Percentiles rank a stretch among this genome's conserved stretches.
Evolutionary conservation across 2,797 vertebrate genomes (phyloP).

Genomic region (Streptopelia turtur): DNA sequence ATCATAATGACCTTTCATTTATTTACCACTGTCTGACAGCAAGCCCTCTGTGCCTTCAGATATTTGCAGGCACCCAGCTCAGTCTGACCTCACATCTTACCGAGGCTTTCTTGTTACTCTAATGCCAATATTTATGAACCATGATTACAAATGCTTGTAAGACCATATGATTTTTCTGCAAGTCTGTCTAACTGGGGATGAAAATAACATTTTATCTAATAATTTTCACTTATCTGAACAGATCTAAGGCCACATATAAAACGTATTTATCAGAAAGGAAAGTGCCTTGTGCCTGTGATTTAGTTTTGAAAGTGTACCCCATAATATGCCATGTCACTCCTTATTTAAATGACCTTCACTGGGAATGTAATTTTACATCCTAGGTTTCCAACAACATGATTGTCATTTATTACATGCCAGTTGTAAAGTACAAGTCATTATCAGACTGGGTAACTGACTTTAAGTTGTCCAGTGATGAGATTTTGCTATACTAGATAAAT

Average conservation of each 20-base stretch:
- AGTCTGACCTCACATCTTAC: conserved; percentile 23
- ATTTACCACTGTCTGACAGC: conserved; percentile 24
- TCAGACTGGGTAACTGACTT: background rate
- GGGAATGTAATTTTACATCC: background rate
- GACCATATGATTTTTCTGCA: background rate
- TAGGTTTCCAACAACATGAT: background rate
- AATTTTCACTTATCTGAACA: background rate
- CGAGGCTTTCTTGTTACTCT: background rate
- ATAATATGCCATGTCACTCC: background rate
- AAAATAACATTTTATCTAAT: background rate
- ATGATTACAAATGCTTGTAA: background rate
- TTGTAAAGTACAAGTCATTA: background rate
- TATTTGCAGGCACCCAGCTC: background rate
- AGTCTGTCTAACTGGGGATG: background rate
- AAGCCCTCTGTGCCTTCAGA: conserved; percentile 8
- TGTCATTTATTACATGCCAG: background rate
- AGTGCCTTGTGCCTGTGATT: background rate
- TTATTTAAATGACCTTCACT: background rate
- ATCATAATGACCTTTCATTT: conserved; percentile 39
- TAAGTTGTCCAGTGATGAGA: background rate
- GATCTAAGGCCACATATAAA: background rate
- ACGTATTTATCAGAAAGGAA: background rate
- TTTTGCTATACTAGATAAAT: background rate
- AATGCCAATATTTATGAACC: conserved; percentile 6
- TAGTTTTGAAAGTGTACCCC: background rate